Evolutionary conservation across 1,140 invertebrate species (phyloP).

Genomic region (Phthorimaea operculella): DNA sequence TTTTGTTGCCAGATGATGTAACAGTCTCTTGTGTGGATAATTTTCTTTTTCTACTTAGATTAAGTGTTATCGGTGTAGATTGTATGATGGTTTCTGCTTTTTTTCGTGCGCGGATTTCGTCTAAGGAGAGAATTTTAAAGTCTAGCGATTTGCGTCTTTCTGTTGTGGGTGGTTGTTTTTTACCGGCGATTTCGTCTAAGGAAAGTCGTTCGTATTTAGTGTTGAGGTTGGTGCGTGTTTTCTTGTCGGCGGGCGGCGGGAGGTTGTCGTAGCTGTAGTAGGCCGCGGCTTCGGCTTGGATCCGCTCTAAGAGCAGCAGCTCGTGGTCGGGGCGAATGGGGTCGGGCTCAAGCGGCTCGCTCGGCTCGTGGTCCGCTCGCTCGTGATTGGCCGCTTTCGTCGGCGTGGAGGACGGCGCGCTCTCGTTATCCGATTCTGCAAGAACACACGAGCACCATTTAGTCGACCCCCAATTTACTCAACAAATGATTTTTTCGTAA

Average conservation of each 20-base stretch:
- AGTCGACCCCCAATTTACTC: constrained; percentile 17
- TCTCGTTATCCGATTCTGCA: constrained; percentile 80
- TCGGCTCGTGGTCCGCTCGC: constrained; percentile 27
- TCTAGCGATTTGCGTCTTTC: constrained; percentile 38
- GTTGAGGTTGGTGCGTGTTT: constrained; percentile 34
- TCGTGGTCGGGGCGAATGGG: constrained; percentile 76
- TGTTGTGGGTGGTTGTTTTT: constrained; percentile 19
- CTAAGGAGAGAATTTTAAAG: constrained; percentile 53
- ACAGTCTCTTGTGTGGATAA: constrained; percentile 51
- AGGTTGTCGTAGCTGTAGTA: constrained; percentile 70
- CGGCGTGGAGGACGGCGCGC: constrained; percentile 70
- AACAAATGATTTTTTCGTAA: constrained; percentile 60
- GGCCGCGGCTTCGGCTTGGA: constrained; percentile 75
- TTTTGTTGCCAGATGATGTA: constrained; percentile 52
- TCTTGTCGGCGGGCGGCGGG: constrained; percentile 22
- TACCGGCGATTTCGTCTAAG: constrained; percentile 48
- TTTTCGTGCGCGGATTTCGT: constrained; percentile 51
- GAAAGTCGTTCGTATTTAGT: constrained; percentile 47
- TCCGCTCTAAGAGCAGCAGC: constrained; percentile 73
- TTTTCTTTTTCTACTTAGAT: constrained; percentile 47
- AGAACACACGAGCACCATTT: constrained; percentile 70
- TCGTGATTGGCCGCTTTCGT: constrained; percentile 50
- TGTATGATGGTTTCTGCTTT: constrained; percentile 41
- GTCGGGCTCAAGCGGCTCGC: constrained; percentile 31
- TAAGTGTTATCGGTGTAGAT: constrained; percentile 40